Conservation (phyloP, 2,797 vertebrate genomes). For the Crax fasciolata region DNA sequence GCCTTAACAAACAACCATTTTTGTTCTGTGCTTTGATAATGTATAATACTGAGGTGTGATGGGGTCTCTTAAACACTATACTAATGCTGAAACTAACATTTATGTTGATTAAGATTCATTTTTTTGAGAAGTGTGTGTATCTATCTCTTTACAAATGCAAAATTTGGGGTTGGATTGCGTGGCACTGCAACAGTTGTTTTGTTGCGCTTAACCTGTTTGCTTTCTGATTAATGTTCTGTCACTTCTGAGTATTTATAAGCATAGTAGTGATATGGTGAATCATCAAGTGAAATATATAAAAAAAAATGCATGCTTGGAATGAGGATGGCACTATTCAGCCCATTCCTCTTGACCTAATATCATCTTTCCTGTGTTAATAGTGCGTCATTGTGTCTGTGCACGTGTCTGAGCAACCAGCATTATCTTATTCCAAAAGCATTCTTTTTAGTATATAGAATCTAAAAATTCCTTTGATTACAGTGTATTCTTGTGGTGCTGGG, state of each 20-base stretch:
- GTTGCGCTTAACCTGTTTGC: not conserved
- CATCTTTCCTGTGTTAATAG: not conserved
- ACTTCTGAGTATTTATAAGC: not conserved
- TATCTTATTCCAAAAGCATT: not conserved
- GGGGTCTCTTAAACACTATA: not conserved
- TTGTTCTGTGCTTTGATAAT: not conserved
- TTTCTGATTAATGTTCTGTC: not conserved
- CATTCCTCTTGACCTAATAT: not conserved
- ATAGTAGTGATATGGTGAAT: not conserved
- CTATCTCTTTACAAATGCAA: not conserved
- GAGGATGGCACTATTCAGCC: not conserved
- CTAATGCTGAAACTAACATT: not conserved
- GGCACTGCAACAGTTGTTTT: not conserved
- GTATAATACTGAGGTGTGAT: not conserved
- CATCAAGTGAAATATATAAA: not conserved
- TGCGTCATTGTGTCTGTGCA: not conserved
- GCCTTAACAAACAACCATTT: not conserved
- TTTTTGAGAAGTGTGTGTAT: not conserved
- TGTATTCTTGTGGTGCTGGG: not conserved
- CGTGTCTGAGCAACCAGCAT: not conserved
- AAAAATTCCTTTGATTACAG: not conserved
- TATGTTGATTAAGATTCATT: not conserved
- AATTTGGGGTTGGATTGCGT: not conserved
- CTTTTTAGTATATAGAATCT: not conserved
- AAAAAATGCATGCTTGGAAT: not conserved